Conservation (phyloP, 2,888 invertebrate genomes). For the Synergus umbraculus region DNA sequence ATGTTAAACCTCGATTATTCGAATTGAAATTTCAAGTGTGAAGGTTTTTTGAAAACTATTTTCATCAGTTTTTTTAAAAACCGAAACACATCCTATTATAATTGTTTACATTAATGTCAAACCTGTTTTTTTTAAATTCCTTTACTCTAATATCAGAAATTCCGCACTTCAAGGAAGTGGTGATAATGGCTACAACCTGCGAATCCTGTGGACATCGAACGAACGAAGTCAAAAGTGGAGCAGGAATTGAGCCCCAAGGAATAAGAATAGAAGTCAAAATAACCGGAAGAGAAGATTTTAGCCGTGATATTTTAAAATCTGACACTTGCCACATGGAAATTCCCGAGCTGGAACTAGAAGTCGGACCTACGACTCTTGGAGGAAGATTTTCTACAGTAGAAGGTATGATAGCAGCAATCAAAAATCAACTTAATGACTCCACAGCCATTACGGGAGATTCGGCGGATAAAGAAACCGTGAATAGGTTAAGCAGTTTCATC, state of each 20-base stretch:
- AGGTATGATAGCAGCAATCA: slow-evolving; percentile 89
- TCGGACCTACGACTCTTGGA: slow-evolving; percentile 90
- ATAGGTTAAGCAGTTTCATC: slow-evolving; percentile 83
- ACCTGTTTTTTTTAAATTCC: slow-evolving; percentile 45
- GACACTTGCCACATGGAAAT: slow-evolving; percentile 89
- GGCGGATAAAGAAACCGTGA: slow-evolving; percentile 79
- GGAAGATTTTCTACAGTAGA: slow-evolving; percentile 98
- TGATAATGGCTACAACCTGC: slow-evolving; percentile 98
- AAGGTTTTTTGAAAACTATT: background rate
- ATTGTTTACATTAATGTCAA: background rate
- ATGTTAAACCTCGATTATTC: no score
- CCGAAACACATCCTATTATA: background rate
- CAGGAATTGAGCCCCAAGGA: slow-evolving; percentile 91
- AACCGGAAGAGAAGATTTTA: slow-evolving; percentile 86
- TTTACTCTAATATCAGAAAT: slow-evolving; percentile 80
- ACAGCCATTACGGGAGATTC: slow-evolving; percentile 88
- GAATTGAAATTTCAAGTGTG: no score
- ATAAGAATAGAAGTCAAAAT: slow-evolving; percentile 87
- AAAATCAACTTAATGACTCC: slow-evolving; percentile 84
- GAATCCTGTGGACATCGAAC: slow-evolving; percentile 94
- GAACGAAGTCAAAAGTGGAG: slow-evolving; percentile 97
- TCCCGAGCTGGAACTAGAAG: slow-evolving; percentile 93
- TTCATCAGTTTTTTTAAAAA: background rate
- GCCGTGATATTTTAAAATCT: slow-evolving; percentile 96
- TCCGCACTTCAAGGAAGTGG: slow-evolving; percentile 98